Percentiles rank a stretch among this genome's conserved stretches.
These are phyloP conservation scores for Trilocha varians DNA, from an alignment of 2,888 invertebrate genomes.

Conservation along the genomic window DNA sequence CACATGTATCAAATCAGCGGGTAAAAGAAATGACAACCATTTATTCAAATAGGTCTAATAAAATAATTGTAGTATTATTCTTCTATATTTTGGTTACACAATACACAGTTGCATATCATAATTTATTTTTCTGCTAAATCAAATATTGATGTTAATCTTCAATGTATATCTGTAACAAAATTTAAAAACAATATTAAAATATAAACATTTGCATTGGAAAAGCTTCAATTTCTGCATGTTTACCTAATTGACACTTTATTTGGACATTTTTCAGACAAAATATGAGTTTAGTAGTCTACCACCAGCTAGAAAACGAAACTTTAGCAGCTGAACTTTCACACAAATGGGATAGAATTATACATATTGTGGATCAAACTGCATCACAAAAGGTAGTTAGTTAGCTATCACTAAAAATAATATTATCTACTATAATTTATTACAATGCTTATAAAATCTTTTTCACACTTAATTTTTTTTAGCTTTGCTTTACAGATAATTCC, in stretches of 20 bases:
- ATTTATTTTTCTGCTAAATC: too few species aligned
- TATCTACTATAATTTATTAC: not conserved
- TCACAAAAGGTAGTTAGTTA: constrained; percentile 45
- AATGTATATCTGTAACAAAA: too few species aligned
- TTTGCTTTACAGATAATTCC: too few species aligned
- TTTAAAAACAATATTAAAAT: too few species aligned
- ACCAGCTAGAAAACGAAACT: constrained; percentile 91
- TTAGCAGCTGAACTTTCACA: constrained; percentile 85
- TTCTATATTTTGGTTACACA: too few species aligned
- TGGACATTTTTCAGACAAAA: constrained; percentile 67
- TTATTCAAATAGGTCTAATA: too few species aligned
- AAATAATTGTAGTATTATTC: too few species aligned
- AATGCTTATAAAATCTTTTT: too few species aligned
- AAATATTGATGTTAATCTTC: too few species aligned
- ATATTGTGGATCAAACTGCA: constrained; percentile 88
- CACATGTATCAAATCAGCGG: constrained; percentile 84
- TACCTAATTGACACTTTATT: constrained; percentile 2
- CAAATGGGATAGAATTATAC: constrained; percentile 78
- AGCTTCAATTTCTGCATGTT: not conserved
- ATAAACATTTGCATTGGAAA: not conserved
- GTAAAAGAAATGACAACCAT: too few species aligned
- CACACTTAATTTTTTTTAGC: too few species aligned
- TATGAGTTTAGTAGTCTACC: constrained; percentile 83
- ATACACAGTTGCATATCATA: too few species aligned
- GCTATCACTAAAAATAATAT: not conserved